Conservation (phyloP, 2,888 invertebrate genomes). For the Onchidella celtica region DNA sequence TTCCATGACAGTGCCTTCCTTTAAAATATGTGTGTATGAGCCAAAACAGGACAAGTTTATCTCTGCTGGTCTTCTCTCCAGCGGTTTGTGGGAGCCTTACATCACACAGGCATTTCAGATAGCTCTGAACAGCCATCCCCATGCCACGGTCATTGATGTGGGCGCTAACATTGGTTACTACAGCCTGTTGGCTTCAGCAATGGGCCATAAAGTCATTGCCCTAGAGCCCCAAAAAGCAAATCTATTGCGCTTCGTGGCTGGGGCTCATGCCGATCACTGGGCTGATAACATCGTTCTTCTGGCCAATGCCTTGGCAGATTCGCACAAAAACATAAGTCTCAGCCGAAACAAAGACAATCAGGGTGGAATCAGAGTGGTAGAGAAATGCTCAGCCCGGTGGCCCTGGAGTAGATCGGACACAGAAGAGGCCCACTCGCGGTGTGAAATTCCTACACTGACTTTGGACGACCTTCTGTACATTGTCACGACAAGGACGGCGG, state of each 20-base stretch:
- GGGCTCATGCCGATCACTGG: slow-evolving; percentile 55
- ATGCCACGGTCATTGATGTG: slow-evolving; percentile 71
- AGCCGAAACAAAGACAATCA: slow-evolving; percentile 64
- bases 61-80: slow-evolving; percentile 63
- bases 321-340: slow-evolving; percentile 59
- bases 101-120: slow-evolving; percentile 65
- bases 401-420: neutral
- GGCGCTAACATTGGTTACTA: slow-evolving; percentile 78
- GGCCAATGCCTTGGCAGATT: slow-evolving; percentile 65
- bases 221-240: slow-evolving; percentile 71
- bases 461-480: slow-evolving; percentile 64
- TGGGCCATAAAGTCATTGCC: slow-evolving; percentile 72
- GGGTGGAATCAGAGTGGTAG: slow-evolving; percentile 65
- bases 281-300: slow-evolving; percentile 61
- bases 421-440: neutral
- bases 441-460: slow-evolving; percentile 52
- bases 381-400: slow-evolving; percentile 27
- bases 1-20: slow-evolving; percentile 60
- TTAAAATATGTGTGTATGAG: slow-evolving; percentile 69
- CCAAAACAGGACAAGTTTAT: slow-evolving; percentile 66
- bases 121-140: slow-evolving; percentile 59
- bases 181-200: slow-evolving; percentile 68
- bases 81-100: slow-evolving; percentile 74
- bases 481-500: slow-evolving; percentile 56
- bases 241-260: slow-evolving; percentile 48